Conservation (phyloP, 2,888 invertebrate genomes). For the Ichneumoninae sp. region DNA sequence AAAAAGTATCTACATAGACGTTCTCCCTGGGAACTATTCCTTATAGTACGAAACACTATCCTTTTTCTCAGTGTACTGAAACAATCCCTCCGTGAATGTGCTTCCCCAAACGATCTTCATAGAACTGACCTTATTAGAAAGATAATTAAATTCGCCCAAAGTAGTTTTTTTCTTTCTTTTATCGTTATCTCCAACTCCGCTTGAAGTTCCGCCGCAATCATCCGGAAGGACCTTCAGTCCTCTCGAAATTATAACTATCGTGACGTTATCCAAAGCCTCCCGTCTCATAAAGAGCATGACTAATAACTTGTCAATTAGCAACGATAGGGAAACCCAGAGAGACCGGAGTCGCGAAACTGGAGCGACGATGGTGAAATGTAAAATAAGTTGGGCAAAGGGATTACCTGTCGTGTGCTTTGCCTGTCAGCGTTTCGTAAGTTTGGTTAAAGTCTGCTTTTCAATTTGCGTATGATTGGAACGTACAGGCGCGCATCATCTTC, state of each 20-base stretch:
- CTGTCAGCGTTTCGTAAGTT: neutral
- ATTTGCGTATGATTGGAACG: neutral
- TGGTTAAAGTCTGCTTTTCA: neutral
- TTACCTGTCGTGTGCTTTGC: neutral
- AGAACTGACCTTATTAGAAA: neutral
- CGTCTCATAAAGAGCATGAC: neutral
- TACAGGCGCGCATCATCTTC: neutral
- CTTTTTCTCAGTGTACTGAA: too few relatives aligned
- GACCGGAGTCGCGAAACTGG: neutral
- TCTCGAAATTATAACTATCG: neutral
- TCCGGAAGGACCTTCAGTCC: neutral
- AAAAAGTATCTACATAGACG: too few relatives aligned
- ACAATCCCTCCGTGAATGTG: neutral
- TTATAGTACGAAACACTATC: too few relatives aligned
- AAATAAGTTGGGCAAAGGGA: slow-evolving; percentile 18
- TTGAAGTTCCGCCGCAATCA: neutral
- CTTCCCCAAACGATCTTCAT: neutral
- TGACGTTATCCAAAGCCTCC: neutral
- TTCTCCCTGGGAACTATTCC: too few relatives aligned
- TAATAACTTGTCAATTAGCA: neutral
- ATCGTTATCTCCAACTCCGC: too few relatives aligned
- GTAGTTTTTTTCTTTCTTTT: too few relatives aligned
- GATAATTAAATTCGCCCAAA: too few relatives aligned
- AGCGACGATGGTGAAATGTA: neutral
- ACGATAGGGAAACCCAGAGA: neutral